Conservation (phyloP, 2,113 vertebrate genomes). For the Ophiodon elongatus region DNA sequence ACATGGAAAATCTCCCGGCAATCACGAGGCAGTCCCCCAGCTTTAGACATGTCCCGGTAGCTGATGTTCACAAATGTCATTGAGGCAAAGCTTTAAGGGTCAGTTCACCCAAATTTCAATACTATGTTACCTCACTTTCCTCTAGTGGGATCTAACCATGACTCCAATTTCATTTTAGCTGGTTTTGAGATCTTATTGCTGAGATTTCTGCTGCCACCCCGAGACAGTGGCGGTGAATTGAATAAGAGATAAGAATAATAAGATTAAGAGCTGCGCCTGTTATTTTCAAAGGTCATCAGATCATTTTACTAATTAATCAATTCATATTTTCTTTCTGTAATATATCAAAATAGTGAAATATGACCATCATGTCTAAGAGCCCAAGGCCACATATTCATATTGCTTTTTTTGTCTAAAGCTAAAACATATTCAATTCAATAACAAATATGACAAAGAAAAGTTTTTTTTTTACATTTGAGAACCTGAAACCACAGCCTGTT, state of each 20-base stretch:
- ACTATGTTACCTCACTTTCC: not conserved
- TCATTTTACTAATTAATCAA: not conserved
- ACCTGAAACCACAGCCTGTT: not conserved
- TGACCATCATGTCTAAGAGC: not conserved
- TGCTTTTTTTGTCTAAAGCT: not conserved
- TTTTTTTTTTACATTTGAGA: not conserved
- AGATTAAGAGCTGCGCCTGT: not conserved
- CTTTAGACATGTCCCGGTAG: not conserved
- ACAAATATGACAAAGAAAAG: too few relatives aligned
- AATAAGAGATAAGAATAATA: too few relatives aligned
- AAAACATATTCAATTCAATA: not conserved
- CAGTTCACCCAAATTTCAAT: constrained; percentile 48
- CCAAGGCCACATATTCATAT: too few relatives aligned
- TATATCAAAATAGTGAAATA: not conserved
- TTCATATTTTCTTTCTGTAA: not conserved
- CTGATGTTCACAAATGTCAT: not conserved
- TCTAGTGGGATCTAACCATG: not conserved
- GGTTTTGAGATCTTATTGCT: not conserved
- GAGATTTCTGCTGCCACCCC: not conserved
- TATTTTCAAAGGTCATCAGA: not conserved
- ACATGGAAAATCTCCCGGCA: not conserved
- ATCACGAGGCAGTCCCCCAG: not conserved
- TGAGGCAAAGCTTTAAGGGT: constrained; percentile 11
- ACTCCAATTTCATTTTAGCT: not conserved
- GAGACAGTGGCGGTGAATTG: not conserved